Evolutionary conservation across 2,113 vertebrate genomes (phyloP), one percentile per base, ranked within the genome.

Genomic region (Ochotona princeps): DNA sequence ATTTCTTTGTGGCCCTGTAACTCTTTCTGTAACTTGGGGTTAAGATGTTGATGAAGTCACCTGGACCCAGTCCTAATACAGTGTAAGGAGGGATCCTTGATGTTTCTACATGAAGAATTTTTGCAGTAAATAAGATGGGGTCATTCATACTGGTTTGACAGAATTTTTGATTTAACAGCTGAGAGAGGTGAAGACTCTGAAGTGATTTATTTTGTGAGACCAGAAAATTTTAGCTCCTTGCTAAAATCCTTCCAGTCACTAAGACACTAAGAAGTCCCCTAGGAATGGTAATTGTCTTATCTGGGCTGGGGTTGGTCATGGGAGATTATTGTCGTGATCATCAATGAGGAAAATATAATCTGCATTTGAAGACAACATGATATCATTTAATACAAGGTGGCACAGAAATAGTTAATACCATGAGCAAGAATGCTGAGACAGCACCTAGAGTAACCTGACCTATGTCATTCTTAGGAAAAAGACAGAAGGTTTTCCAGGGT

Each of bases 211-310:
- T 66, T 63, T 44, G 47, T 80, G 66, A 51, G 87, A 70, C 20
- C 30, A 69, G 89, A 90, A 90, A 89, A 69, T 89, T 73, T 15
- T 20, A 80, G 7, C 25, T 47, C 63, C 72, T 83, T 92, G 60
- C 35, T 80, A 21, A 44, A 83, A 75, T 51, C n/a, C 25, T 25
- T 79, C 26, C 25, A 65, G 73, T 83, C 15, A 28, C 67, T 47
- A 30, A 79, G 65, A 73, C 3, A 28, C 23, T 73, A 28, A 60
- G 57, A 83, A 83, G 35, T 65, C 73, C 75, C 60, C 30, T 54
- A 23, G 66, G 12, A 21, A 23, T 17, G 21, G 32, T 3, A 1
- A 61, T 32, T 82, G 26, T 49, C 66, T 28, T 78, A 38, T 38
- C 0, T 7, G 15, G 76, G 4, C 26, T 60, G 25, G 3, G 26